Evolutionary conservation across 1,140 invertebrate genomes (phyloP).

Genomic region (Danaus plexippus): DNA sequence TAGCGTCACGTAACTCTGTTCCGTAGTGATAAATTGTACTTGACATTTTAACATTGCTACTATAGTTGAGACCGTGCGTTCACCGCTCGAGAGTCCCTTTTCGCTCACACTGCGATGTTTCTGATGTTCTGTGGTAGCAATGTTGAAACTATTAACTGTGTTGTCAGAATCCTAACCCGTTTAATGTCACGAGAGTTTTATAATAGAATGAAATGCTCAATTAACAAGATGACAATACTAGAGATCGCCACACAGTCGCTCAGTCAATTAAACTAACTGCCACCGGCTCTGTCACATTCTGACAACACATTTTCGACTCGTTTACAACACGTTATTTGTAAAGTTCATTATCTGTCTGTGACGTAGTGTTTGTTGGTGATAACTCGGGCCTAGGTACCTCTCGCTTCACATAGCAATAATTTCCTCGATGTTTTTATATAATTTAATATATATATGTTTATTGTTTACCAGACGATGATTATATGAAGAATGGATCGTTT

Average conservation of each 20-base stretch:
- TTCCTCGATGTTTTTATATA: too few species aligned
- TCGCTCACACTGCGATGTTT: constrained; percentile 20
- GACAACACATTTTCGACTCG: constrained; percentile 44
- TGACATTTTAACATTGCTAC: constrained; percentile 66
- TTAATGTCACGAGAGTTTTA: neutral
- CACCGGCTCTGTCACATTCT: constrained; percentile 24
- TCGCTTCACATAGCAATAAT: too few species aligned
- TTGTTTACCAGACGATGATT: too few species aligned
- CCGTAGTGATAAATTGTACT: constrained; percentile 47
- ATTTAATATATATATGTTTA: too few species aligned
- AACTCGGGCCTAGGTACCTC: too few species aligned
- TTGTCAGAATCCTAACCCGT: constrained; percentile 42
- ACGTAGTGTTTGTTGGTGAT: too few species aligned
- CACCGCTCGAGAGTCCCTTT: constrained; percentile 5
- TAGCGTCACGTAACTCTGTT: constrained; percentile 49
- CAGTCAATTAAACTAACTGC: constrained; percentile 56
- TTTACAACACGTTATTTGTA: constrained; percentile 20
- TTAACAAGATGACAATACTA: neutral
- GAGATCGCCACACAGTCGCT: too few species aligned
- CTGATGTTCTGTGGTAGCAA: constrained; percentile 46
- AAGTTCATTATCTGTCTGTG: too few species aligned
- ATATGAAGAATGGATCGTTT: too few species aligned
- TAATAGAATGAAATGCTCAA: constrained; percentile 15
- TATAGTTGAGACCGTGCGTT: constrained; percentile 11
- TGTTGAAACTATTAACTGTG: constrained; percentile 62